phyloP scores from a whole-genome alignment of 2,797 vertebrate genomes.

The Prunella strophiata region DNA sequence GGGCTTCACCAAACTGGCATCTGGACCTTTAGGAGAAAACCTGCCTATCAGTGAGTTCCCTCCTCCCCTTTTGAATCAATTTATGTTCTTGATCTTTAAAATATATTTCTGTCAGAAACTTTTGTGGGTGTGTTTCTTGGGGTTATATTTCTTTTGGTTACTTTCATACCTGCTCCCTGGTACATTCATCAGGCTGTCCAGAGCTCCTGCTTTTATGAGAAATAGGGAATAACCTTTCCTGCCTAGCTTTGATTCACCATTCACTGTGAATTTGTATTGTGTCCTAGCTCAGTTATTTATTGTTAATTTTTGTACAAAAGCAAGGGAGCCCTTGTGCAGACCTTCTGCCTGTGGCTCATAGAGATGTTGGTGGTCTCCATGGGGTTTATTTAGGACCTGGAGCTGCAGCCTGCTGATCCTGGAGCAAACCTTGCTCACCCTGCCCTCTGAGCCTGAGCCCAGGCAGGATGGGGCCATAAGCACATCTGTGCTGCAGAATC shows the following conservation, averaged over 20 bases:
- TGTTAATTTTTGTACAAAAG: neutral
- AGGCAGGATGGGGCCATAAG: neutral
- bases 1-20: neutral
- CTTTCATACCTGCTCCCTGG: neutral
- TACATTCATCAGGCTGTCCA: neutral
- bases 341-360: neutral
- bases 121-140: neutral
- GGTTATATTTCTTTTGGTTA: neutral
- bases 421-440: neutral
- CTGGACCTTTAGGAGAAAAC: neutral
- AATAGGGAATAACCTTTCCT: neutral
- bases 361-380: neutral
- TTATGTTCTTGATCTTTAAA: neutral
- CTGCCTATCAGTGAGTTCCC: neutral
- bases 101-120: neutral
- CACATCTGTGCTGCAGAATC: neutral
- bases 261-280: fast-evolving
- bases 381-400: fast-evolving
- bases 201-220: neutral
- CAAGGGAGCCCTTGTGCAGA: neutral
- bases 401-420: neutral
- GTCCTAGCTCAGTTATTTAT: neutral
- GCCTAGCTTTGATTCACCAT: neutral
- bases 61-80: neutral
- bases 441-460: neutral